Evolutionary conservation across 2,113 vertebrate species (phyloP).

Genomic region (Setophaga petechia): DNA sequence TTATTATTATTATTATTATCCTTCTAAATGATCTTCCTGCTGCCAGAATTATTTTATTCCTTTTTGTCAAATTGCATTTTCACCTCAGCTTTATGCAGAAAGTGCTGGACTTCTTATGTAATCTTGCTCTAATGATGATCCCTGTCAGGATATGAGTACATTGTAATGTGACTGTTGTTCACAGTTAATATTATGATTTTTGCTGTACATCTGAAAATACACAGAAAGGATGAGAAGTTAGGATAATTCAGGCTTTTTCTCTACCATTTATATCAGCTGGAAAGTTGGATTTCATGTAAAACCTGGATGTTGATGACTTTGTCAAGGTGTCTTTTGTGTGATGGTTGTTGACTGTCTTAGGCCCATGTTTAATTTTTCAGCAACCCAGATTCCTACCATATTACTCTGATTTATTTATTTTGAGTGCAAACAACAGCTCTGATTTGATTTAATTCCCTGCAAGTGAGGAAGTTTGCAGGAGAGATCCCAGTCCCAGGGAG

Average conservation of each 20-base stretch:
- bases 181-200: background rate
- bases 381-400: background rate
- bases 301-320: background rate
- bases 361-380: background rate
- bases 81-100: background rate
- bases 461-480: background rate
- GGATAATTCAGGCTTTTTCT: background rate
- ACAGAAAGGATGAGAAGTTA: background rate
- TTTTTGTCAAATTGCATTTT: slow-evolving; percentile 27
- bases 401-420: background rate
- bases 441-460: background rate
- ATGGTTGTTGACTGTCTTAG: background rate
- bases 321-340: background rate
- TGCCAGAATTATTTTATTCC: slow-evolving; percentile 46
- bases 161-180: background rate
- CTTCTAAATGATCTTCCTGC: slow-evolving; percentile 41
- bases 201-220: background rate
- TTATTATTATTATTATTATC: slow-evolving; percentile 54
- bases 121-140: background rate
- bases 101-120: background rate
- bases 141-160: background rate
- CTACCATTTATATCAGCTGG: background rate
- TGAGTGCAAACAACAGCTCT: background rate
- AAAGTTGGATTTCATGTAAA: background rate
- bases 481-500: background rate